Percentiles rank a stretch among this genome's conserved stretches.
Conservation (phyloP, 2,113 vertebrate species). For the Podocnemis expansa region DNA sequence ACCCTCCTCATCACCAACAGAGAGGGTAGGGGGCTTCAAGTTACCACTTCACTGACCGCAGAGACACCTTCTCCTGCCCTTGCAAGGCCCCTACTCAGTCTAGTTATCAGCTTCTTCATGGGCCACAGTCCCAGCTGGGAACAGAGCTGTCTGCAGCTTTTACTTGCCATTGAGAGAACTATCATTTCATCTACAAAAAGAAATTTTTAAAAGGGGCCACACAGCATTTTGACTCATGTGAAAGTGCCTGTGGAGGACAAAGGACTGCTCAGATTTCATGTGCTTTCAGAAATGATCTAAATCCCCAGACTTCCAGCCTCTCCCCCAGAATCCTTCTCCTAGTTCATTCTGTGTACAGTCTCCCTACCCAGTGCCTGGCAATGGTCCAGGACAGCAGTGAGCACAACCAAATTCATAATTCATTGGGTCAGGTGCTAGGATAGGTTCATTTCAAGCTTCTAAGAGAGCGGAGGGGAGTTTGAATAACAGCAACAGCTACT, state of each 20-base stretch:
- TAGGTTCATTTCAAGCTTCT: not conserved
- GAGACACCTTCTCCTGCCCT: slow-evolving; percentile 54
- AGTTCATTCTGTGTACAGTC: not conserved
- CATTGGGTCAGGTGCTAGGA: not conserved
- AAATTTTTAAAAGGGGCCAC: not conserved
- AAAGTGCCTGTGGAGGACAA: not conserved
- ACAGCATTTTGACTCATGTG: not conserved
- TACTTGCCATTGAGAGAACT: fast-evolving
- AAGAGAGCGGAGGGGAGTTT: not conserved
- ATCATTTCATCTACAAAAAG: fast-evolving
- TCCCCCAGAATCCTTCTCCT: not conserved
- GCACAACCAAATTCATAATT: not conserved
- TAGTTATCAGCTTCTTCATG: fast-evolving
- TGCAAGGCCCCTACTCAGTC: slow-evolving; percentile 26
- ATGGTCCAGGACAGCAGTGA: not conserved
- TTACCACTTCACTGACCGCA: slow-evolving; percentile 34
- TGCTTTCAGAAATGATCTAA: not conserved
- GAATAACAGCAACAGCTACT: not conserved
- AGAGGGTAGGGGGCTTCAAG: slow-evolving; percentile 36
- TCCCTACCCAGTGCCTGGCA: not conserved
- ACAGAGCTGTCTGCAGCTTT: fast-evolving
- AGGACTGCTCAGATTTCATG: not conserved
- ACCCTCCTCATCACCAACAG: not conserved
- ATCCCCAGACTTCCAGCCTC: not conserved
- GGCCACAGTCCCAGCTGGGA: not conserved